A percentile compares a stretch with the other conserved stretches of the same genome.
Conservation (phyloP, 2,113 vertebrate species). For the Puma concolor region DNA sequence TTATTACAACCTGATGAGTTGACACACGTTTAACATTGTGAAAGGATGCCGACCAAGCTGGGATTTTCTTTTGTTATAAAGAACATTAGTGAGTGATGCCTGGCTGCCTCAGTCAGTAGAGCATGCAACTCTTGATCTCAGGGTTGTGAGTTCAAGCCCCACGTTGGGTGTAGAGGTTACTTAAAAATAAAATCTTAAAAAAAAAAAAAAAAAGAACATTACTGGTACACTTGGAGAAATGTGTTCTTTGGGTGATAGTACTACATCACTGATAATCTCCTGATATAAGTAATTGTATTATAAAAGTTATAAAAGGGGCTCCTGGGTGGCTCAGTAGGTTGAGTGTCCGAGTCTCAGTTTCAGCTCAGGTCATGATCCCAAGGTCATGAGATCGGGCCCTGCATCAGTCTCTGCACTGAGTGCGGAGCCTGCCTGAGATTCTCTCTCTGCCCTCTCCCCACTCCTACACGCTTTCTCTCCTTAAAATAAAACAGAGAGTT, state of each 20-base stretch:
- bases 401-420: too few species aligned
- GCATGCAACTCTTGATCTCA: not conserved
- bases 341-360: too few species aligned
- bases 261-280: not conserved
- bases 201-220: not conserved
- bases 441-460: too few species aligned
- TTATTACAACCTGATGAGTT: not conserved
- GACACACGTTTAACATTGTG: not conserved
- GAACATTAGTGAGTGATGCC: not conserved
- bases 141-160: not conserved
- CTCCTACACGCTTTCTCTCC: too few species aligned
- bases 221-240: not conserved
- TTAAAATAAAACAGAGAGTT: not conserved
- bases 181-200: not conserved
- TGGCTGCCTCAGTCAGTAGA: not conserved
- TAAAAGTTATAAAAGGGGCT: not conserved
- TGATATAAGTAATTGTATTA: not conserved
- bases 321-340: too few species aligned
- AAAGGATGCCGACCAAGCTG: not conserved
- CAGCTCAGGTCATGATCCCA: too few species aligned
- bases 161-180: not conserved
- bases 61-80: not conserved
- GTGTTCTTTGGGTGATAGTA: not conserved
- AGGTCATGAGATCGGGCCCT: too few species aligned
- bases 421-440: too few species aligned